A percentile compares a stretch with the other conserved stretches of the same genome.
phyloP scores from a whole-genome alignment of 2,113 vertebrate genomes.

The Panurus biarmicus region DNA sequence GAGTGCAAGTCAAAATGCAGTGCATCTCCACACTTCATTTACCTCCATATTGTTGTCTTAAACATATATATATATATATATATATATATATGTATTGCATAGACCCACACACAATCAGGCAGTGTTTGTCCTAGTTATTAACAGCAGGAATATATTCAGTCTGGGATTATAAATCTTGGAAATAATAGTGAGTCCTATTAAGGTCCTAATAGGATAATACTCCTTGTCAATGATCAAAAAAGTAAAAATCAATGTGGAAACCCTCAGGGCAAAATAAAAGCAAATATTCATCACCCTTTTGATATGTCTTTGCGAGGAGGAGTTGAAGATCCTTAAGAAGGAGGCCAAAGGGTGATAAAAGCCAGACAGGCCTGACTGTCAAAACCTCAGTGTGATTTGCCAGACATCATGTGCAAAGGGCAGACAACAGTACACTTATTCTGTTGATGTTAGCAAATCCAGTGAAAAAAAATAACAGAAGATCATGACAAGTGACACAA shows the following conservation, averaged over 20 bases:
- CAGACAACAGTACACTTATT: background rate
- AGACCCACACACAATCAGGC: background rate
- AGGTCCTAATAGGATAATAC: background rate
- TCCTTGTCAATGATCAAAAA: background rate
- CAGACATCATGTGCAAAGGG: background rate
- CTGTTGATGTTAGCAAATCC: background rate
- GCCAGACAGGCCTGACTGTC: background rate
- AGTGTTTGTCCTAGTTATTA: background rate
- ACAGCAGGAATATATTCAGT: background rate
- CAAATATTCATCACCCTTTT: background rate
- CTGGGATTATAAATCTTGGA: background rate
- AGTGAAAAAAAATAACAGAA: background rate
- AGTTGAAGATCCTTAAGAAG: background rate
- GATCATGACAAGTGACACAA: background rate
- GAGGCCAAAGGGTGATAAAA: background rate
- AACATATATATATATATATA: background rate
- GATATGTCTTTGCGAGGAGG: background rate
- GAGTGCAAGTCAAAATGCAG: background rate
- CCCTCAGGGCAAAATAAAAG: background rate
- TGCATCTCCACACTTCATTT: background rate
- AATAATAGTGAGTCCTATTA: background rate
- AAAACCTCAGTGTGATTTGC: background rate
- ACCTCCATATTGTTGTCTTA: background rate
- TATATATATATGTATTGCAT: background rate
- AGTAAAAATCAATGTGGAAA: background rate